phyloP scores from a whole-genome alignment of 2,797 vertebrate species.

The Scyliorhinus canicula region DNA sequence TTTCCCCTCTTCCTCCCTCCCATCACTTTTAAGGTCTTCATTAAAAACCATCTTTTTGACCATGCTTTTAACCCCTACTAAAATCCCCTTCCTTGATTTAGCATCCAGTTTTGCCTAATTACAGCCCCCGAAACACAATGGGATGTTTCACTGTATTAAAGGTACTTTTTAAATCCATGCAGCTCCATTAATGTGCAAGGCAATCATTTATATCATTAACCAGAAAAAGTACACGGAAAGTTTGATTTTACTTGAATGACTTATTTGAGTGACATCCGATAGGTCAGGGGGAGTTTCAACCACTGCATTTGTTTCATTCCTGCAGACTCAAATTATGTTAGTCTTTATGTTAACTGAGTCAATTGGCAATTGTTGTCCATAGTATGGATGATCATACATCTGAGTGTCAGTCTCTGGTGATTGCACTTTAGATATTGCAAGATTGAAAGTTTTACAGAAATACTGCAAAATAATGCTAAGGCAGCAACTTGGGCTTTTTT shows the following conservation, averaged over 20 bases:
- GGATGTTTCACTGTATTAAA: not conserved
- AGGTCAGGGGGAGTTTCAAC: not conserved
- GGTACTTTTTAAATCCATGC: not conserved
- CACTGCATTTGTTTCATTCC: not conserved
- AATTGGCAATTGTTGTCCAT: not conserved
- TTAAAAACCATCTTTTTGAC: not conserved
- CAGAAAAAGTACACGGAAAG: not conserved
- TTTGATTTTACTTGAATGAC: not conserved
- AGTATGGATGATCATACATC: conserved; percentile 32
- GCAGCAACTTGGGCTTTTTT: not conserved
- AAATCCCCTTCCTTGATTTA: not conserved
- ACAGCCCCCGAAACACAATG: not conserved
- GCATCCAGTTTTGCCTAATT: not conserved
- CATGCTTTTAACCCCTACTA: not conserved
- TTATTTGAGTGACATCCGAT: not conserved
- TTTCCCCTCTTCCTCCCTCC: not conserved
- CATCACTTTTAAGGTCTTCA: not conserved
- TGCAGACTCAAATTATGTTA: not conserved
- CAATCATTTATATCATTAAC: not conserved
- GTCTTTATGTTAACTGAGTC: not conserved
- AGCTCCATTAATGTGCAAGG: not conserved
- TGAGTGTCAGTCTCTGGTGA: conserved; percentile 28
- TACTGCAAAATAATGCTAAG: not conserved
- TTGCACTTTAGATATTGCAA: conserved; percentile 39
- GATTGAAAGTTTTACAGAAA: conserved; percentile 43